Conservation (phyloP, 2,113 vertebrate genomes). For the Trichechus manatus region DNA sequence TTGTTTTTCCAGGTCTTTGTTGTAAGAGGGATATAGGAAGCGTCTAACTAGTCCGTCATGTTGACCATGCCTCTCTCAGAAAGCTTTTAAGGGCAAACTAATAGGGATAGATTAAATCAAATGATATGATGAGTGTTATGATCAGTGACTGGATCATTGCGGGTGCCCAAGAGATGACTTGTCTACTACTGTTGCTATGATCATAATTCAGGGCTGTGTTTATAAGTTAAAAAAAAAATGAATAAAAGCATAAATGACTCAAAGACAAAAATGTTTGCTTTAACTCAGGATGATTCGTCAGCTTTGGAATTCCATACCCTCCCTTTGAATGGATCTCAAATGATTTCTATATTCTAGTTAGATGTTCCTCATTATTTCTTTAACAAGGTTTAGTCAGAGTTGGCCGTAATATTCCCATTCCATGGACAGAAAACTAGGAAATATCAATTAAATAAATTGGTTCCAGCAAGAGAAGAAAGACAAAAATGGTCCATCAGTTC, state of each 20-base stretch:
- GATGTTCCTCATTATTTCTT: not conserved
- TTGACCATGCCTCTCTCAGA: no score
- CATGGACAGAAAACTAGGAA: not conserved
- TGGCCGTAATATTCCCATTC: not conserved
- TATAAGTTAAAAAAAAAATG: not conserved
- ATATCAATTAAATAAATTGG: not conserved
- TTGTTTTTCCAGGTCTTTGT: no score
- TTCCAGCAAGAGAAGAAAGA: not conserved
- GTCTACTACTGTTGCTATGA: not conserved
- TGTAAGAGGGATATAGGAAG: no score
- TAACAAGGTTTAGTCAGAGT: not conserved
- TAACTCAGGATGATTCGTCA: not conserved
- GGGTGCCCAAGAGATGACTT: not conserved
- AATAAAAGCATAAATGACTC: not conserved
- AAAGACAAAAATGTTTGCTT: not conserved
- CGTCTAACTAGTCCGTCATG: no score
- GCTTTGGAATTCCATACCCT: not conserved
- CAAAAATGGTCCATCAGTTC: not conserved
- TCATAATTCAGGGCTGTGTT: not conserved
- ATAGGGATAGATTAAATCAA: not conserved
- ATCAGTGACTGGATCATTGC: not conserved
- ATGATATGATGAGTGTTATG: not conserved
- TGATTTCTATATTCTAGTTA: not conserved
- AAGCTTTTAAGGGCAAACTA: not conserved
- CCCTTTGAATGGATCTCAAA: not conserved